Conservation (phyloP, 2,797 vertebrate genomes). For the Varecia variegata region DNA sequence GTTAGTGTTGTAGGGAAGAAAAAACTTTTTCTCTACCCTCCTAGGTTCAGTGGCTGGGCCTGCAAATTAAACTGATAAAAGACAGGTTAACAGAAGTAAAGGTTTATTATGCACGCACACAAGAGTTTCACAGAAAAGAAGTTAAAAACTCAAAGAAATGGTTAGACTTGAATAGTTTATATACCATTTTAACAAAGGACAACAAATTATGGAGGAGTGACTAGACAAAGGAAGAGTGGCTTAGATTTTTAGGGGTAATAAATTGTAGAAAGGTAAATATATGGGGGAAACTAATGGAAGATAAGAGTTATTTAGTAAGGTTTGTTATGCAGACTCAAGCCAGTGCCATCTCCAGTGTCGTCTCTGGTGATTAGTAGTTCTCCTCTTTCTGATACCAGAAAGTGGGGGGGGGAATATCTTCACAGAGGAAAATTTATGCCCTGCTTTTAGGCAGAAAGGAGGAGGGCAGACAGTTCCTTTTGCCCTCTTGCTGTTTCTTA, state of each 20-base stretch:
- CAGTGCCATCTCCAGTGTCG: not conserved
- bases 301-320: slow-evolving; percentile 24
- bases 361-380: not conserved
- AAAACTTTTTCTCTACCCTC: not conserved
- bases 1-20: not conserved
- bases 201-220: not conserved
- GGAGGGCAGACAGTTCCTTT: not conserved
- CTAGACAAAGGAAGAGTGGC: not conserved
- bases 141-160: not conserved
- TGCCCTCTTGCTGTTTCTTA: not conserved
- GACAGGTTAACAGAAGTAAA: not conserved
- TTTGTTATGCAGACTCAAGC: slow-evolving; percentile 5
- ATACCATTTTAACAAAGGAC: slow-evolving; percentile 4
- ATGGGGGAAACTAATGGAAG: not conserved
- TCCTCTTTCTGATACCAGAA: not conserved
- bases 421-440: not conserved
- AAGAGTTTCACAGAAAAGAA: not conserved
- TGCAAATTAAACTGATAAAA: slow-evolving; percentile 6
- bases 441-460: not conserved
- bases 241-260: not conserved
- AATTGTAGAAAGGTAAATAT: not conserved
- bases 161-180: not conserved
- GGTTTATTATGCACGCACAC: not conserved
- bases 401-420: not conserved
- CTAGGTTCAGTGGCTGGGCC: not conserved